Conservation (phyloP, 2,797 vertebrate species). For the Spea hammondii region DNA sequence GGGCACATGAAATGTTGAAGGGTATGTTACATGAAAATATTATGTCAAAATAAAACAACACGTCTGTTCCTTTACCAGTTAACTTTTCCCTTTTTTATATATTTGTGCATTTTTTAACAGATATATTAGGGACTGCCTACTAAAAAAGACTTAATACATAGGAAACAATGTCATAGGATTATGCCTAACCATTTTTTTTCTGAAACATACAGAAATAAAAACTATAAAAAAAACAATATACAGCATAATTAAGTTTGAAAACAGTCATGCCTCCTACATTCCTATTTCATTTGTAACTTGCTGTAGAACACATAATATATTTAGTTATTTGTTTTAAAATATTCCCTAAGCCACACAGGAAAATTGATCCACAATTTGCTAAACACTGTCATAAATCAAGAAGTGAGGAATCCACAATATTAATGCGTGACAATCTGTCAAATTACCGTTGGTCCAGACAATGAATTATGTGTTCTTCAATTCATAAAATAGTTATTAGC, state of each 20-base stretch:
- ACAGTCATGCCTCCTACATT: not conserved
- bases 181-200: too few species aligned
- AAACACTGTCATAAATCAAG: conserved; percentile 53
- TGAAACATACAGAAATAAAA: conserved; percentile 15
- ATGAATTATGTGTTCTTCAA: conserved; percentile 58
- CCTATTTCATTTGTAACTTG: not conserved
- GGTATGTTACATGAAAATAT: too few species aligned
- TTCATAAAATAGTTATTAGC: conserved; percentile 54
- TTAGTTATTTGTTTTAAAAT: not conserved
- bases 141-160: too few species aligned
- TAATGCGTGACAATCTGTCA: conserved; percentile 55
- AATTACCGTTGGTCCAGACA: conserved; percentile 51
- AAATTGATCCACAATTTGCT: conserved; percentile 34
- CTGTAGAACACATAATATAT: not conserved
- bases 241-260: not conserved
- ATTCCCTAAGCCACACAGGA: not conserved
- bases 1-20: too few species aligned
- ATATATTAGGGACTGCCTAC: too few species aligned
- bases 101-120: too few species aligned
- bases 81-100: too few species aligned
- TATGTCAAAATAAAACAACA: too few species aligned
- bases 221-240: conserved; percentile 55
- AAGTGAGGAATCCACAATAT: conserved; percentile 46
- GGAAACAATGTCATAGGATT: too few species aligned
- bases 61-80: too few species aligned